Percentiles rank a stretch among this genome's conserved stretches.
These are phyloP conservation scores for Boloria selene DNA, from an alignment of 2,888 invertebrate species.

Conservation along the genomic window DNA sequence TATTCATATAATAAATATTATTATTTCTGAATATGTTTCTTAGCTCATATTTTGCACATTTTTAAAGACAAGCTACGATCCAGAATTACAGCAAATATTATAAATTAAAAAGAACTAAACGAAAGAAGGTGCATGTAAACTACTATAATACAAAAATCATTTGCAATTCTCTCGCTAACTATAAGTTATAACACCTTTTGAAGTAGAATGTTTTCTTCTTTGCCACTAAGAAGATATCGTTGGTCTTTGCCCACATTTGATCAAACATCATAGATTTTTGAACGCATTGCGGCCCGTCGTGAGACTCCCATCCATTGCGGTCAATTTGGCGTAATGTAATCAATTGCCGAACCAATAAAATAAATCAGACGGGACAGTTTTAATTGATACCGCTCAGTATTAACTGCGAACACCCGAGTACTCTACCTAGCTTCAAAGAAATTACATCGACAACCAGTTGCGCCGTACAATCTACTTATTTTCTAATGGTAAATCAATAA, in stretches of 20 bases:
- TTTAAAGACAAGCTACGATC: too few relatives aligned
- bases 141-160: too few relatives aligned
- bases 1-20: too few relatives aligned
- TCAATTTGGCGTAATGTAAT: conserved; percentile 82
- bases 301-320: conserved; percentile 74
- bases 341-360: conserved; percentile 80
- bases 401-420: conserved; percentile 57
- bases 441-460: conserved; percentile 37
- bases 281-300: conserved; percentile 58
- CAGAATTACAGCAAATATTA: too few relatives aligned
- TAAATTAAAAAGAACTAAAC: too few relatives aligned
- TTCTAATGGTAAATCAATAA: conserved; percentile 24
- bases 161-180: too few relatives aligned
- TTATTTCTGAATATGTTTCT: too few relatives aligned
- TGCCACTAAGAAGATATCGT: background rate
- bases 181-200: background rate
- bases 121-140: too few relatives aligned
- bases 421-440: conserved; percentile 38
- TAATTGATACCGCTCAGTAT: conserved; percentile 77
- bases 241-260: conserved; percentile 27
- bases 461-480: conserved; percentile 24
- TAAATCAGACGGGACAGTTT: conserved; percentile 80
- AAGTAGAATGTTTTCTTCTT: background rate
- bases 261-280: conserved; percentile 50
- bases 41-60: too few relatives aligned